Evolutionary conservation across 2,888 invertebrate species (phyloP).

Genomic region (Pediacus dermestoides): DNA sequence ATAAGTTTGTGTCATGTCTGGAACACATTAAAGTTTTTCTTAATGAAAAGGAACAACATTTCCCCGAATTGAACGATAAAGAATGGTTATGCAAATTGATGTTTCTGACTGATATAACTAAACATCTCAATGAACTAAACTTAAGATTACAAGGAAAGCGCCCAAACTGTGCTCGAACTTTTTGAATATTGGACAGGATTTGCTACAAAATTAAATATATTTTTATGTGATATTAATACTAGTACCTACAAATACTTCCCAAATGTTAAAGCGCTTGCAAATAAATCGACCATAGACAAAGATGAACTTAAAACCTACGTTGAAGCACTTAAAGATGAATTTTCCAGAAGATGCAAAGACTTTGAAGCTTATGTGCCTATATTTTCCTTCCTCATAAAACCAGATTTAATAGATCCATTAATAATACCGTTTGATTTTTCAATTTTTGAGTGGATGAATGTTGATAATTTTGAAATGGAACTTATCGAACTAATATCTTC

Average conservation of each 20-base stretch:
- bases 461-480: constrained; percentile 14
- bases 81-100: constrained; percentile 14
- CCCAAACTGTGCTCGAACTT: constrained; percentile 13
- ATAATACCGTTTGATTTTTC: constrained; percentile 13
- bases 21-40: constrained; percentile 13
- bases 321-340: constrained; percentile 12
- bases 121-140: constrained; percentile 14
- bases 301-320: constrained; percentile 13
- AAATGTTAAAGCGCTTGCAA: constrained; percentile 14
- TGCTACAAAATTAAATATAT: constrained; percentile 19
- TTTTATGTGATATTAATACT: too few species aligned
- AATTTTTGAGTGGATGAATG: constrained; percentile 14
- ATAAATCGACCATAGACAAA: constrained; percentile 12
- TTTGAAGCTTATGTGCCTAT: constrained; percentile 13
- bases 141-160: constrained; percentile 15
- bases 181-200: constrained; percentile 15
- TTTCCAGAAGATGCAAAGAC: constrained; percentile 12
- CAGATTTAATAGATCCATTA: constrained; percentile 13
- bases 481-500: constrained; percentile 14
- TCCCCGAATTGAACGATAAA: constrained; percentile 8
- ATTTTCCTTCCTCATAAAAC: constrained; percentile 15
- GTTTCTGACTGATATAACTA: constrained; percentile 13
- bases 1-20: constrained; percentile 11
- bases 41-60: constrained; percentile 13
- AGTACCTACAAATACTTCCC: constrained; percentile 18